phyloP scores from a whole-genome alignment of 2,113 vertebrate genomes.

The Hyaena hyaena region DNA sequence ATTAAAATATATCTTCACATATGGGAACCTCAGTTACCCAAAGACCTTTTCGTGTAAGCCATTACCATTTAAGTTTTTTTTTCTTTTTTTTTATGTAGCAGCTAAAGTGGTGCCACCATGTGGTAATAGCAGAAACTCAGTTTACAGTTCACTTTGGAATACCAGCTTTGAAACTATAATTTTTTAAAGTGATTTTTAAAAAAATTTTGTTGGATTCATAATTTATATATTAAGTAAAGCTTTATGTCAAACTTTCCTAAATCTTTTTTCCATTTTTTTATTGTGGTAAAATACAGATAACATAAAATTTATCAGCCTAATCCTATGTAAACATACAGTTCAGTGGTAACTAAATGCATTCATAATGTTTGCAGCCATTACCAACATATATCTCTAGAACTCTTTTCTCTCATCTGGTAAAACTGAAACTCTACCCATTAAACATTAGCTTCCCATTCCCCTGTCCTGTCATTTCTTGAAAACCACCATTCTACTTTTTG shows the following conservation, averaged over 20 bases:
- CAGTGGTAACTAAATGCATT: neutral
- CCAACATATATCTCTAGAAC: neutral
- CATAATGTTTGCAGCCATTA: neutral
- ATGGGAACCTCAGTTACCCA: neutral
- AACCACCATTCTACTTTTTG: neutral
- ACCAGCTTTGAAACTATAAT: neutral
- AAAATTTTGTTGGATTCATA: neutral
- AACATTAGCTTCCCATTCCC: neutral
- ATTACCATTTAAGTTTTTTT: neutral
- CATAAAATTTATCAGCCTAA: neutral
- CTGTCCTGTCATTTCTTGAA: neutral
- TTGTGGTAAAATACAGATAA: neutral
- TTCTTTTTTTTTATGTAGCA: neutral
- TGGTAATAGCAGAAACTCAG: neutral
- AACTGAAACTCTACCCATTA: neutral
- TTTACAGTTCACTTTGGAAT: neutral
- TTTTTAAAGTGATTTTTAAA: neutral
- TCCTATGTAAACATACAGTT: neutral
- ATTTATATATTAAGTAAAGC: neutral
- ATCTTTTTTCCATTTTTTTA: neutral
- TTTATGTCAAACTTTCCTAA: neutral
- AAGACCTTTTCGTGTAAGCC: neutral
- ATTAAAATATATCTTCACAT: slow-evolving; percentile 21
- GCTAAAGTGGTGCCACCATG: neutral
- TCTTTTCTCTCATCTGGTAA: neutral